Evolutionary conservation across 2,113 vertebrate species (phyloP).

Genomic region (Corvus hawaiiensis): DNA sequence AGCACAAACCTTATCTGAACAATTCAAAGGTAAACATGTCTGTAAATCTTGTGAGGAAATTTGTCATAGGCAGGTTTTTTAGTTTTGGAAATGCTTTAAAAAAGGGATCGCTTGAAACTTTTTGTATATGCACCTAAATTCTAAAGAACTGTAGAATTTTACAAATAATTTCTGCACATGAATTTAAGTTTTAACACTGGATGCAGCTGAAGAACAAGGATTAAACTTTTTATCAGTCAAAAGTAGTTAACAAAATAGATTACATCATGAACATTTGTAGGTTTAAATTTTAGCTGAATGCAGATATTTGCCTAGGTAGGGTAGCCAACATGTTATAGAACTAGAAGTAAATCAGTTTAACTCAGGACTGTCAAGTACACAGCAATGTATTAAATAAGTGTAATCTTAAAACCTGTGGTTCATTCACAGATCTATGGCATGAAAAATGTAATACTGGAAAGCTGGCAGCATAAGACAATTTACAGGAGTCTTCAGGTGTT

Average conservation of each 20-base stretch:
- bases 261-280: not conserved
- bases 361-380: not conserved
- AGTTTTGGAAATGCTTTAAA: not conserved
- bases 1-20: not conserved
- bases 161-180: not conserved
- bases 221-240: not conserved
- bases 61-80: not conserved
- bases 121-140: not conserved
- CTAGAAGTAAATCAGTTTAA: not conserved
- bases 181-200: not conserved
- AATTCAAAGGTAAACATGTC: not conserved
- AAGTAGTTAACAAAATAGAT: not conserved
- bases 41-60: not conserved
- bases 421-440: not conserved
- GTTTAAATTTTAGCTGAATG: not conserved
- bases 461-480: not conserved
- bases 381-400: not conserved
- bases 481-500: slow-evolving; percentile 7
- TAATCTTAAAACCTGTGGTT: not conserved
- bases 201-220: not conserved
- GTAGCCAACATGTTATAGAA: not conserved
- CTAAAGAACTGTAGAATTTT: not conserved
- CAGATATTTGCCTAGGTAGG: not conserved
- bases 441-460: slow-evolving; percentile 6
- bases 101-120: not conserved